Conservation (phyloP, 2,113 vertebrate species). For the Grantiella picta region DNA sequence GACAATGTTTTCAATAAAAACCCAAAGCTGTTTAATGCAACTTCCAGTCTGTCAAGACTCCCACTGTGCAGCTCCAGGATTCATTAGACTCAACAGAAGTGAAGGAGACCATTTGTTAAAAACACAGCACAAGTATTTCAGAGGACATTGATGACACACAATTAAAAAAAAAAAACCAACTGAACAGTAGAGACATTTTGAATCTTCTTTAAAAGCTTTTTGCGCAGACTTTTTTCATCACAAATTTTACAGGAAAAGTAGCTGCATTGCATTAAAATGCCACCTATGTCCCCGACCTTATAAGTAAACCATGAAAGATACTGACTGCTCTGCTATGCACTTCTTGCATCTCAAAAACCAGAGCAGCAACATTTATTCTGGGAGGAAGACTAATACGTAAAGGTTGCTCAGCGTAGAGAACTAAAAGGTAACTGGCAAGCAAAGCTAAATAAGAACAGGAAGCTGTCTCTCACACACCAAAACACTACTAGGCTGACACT, state of each 20-base stretch:
- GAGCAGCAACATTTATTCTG: neutral
- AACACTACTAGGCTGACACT: neutral
- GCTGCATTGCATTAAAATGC: neutral
- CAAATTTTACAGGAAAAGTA: neutral
- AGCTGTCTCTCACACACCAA: neutral
- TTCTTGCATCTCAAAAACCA: neutral
- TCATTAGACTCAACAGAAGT: neutral
- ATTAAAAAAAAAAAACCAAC: neutral
- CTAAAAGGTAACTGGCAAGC: neutral
- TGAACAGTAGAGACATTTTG: neutral
- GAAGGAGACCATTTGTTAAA: conserved; percentile 16
- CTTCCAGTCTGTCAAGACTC: conserved; percentile 51
- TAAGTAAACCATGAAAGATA: neutral
- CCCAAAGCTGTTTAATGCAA: conserved; percentile 36
- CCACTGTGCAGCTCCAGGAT: conserved; percentile 36
- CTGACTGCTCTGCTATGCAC: neutral
- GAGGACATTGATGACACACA: neutral
- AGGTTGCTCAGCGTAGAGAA: neutral
- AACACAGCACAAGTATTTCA: neutral
- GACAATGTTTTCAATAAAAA: conserved; percentile 62
- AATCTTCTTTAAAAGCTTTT: neutral
- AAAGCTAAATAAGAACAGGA: neutral
- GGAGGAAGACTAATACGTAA: neutral
- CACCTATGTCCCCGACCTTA: neutral
- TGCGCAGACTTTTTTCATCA: neutral